A percentile compares a stretch with the other conserved stretches of the same genome.
Conservation (phyloP, 2,888 invertebrate genomes). For the Ischnus inquisitorius region DNA sequence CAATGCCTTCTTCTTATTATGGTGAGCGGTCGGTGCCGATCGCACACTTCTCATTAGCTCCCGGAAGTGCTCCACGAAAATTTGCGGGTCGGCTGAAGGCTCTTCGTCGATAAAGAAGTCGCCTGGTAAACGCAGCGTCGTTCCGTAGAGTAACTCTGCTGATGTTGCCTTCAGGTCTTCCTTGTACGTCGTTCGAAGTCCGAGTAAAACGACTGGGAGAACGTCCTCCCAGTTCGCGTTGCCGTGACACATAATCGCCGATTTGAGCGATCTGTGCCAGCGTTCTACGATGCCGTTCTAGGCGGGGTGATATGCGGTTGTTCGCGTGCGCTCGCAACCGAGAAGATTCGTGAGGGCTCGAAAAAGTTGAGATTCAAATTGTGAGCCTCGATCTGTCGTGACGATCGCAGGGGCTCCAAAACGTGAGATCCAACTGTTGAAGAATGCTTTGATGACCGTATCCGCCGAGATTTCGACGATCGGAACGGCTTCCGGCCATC, state of each 20-base stretch:
- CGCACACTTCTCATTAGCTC: constrained; percentile 48
- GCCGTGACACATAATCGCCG: constrained; percentile 66
- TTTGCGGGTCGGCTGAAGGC: constrained; percentile 22
- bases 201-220: constrained; percentile 63
- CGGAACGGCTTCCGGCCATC: constrained; percentile 73
- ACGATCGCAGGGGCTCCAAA: constrained; percentile 62
- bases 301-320: constrained; percentile 67
- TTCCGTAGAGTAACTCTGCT: constrained; percentile 63
- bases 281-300: constrained; percentile 70
- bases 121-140: constrained; percentile 4
- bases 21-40: constrained; percentile 53
- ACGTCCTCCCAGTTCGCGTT: constrained; percentile 40
- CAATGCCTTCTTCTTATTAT: constrained; percentile 22
- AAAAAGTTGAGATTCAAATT: constrained; percentile 73
- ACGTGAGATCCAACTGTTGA: constrained; percentile 10
- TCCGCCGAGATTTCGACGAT: constrained; percentile 61
- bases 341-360: constrained; percentile 59
- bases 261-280: constrained; percentile 66
- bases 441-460: constrained; percentile 16
- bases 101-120: constrained; percentile 49
- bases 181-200: constrained; percentile 60
- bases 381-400: constrained; percentile 76
- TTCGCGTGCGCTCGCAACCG: constrained; percentile 63
- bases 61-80: constrained; percentile 53
- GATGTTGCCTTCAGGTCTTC: constrained; percentile 64